Evolutionary conservation across 2,888 invertebrate species (phyloP), one percentile per base, ranked within the genome.

Genomic region (Bimastos eiseni): DNA sequence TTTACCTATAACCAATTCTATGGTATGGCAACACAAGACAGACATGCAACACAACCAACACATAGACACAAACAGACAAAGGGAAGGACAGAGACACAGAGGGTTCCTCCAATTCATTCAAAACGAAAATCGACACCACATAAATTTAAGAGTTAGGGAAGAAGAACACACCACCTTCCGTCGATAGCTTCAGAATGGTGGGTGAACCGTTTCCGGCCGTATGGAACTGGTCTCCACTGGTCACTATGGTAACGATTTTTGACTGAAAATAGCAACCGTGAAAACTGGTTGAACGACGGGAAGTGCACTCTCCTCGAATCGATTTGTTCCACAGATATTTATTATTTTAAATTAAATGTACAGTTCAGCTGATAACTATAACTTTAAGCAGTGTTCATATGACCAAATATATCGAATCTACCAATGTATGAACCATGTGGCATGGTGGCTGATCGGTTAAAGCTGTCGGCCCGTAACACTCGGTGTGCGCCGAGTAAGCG

Each of bases 191-290:
- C 34, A 86, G 36, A 36, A 86, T 86, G 36, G 86, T 36, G 36
- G 86, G 34, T 24, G 86, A 86, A 86, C 86, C 86, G 24, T 86
- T 86, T 86, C 86, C 86, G 21, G 86, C 34, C 37, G 86, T 34
- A 37, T 33, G 84, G 83, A 88, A 38, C 88, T 90, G 88, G 49
- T 49, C 89, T 36, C 70, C 34, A 36, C 55, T 33, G 49, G 49
- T 90, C 37, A 90, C 90, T 55, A 88, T 89, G 70, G 89, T 89
- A 36, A 89, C 70, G 33, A 88, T 36, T 34, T 90, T 49, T 38
- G 86, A 86, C 86, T 86, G 86, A 86, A 86, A 86, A 34, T 24
- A 86, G 34, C 37, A 86, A 86, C n/a, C 70, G n/a, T n/a, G 70
- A 70, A 70, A 70, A 70, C 70, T 70, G 30, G 70, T 70, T 70